These are phyloP conservation scores for Tenualosa thibaudeaui DNA, from an alignment of 2,797 vertebrate genomes.

Conservation along the genomic window DNA sequence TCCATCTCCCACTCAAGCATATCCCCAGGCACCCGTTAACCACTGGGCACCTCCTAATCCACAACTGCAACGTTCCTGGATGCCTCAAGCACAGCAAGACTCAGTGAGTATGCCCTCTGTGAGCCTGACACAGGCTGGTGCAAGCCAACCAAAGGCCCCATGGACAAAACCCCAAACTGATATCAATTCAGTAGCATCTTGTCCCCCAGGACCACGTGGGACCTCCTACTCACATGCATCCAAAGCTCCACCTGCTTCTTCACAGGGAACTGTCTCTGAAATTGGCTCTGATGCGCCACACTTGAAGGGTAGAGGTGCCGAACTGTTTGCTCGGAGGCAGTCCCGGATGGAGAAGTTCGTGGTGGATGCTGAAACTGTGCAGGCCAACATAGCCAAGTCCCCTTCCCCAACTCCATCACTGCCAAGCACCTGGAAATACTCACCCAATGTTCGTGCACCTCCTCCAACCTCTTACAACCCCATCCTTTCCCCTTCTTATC, in stretches of 20 bases:
- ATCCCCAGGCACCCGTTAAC: conserved; percentile 60
- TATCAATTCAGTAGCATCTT: conserved; percentile 65
- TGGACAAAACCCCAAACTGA: conserved; percentile 59
- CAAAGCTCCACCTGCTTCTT: conserved; percentile 69
- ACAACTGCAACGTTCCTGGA: conserved; percentile 65
- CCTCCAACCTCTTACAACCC: conserved; percentile 93
- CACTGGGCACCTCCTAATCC: conserved; percentile 57
- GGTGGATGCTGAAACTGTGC: conserved; percentile 86
- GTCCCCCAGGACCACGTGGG: conserved; percentile 60
- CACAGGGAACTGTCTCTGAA: conserved; percentile 58
- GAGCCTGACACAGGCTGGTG: conserved; percentile 59
- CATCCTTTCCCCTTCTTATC: conserved; percentile 87
- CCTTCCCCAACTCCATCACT: conserved; percentile 87
- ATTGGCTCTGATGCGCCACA: conserved; percentile 72
- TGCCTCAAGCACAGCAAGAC: conserved; percentile 63
- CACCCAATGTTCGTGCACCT: conserved; percentile 89
- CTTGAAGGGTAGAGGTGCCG: conserved; percentile 87
- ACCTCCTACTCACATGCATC: conserved; percentile 56
- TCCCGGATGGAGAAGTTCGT: conserved; percentile 95
- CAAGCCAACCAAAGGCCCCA: conserved; percentile 59
- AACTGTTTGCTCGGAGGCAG: conserved; percentile 91
- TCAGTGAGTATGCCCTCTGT: conserved; percentile 75
- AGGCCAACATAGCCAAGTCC: conserved; percentile 78
- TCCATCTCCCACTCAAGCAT: conserved; percentile 59
- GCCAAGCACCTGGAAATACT: conserved; percentile 92